Evolutionary conservation across 2,888 invertebrate species (phyloP).

Genomic region (Philonicus albiceps): DNA sequence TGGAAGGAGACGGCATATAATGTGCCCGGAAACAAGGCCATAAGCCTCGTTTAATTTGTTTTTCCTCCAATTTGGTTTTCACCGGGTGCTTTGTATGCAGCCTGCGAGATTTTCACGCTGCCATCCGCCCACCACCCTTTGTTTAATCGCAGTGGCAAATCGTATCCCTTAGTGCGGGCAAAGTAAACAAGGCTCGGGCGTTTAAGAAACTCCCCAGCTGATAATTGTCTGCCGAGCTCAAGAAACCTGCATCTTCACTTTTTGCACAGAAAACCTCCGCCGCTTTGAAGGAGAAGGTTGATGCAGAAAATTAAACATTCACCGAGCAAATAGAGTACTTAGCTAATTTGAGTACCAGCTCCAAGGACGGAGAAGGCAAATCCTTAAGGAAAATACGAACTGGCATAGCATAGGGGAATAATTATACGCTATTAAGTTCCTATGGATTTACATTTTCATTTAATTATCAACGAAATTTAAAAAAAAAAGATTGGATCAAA

Average conservation of each 20-base stretch:
- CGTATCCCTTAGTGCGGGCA: background rate
- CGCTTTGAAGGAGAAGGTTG: background rate
- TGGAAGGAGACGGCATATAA: background rate
- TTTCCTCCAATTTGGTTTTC: conserved; percentile 32
- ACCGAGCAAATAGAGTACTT: background rate
- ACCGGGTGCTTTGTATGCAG: conserved; percentile 18
- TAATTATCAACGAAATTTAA: background rate
- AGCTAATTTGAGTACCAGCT: background rate
- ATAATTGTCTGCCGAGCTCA: conserved; percentile 13
- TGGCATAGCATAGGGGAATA: background rate
- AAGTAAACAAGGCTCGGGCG: background rate
- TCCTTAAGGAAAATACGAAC: background rate
- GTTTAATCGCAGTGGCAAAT: background rate
- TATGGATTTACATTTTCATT: background rate
- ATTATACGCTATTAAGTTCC: background rate
- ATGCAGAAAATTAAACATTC: background rate
- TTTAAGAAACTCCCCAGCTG: background rate
- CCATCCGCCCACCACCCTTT: background rate
- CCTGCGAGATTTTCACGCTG: background rate
- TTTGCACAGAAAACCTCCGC: background rate
- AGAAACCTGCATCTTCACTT: conserved; percentile 8
- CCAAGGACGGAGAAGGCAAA: background rate
- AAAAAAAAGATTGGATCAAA: background rate
- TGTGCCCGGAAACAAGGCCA: conserved; percentile 18
- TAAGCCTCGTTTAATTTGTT: conserved; percentile 38